Evolutionary conservation across 2,113 vertebrate species (phyloP), one percentile per base, ranked within the genome.

Genomic region (Isichthys henryi): DNA sequence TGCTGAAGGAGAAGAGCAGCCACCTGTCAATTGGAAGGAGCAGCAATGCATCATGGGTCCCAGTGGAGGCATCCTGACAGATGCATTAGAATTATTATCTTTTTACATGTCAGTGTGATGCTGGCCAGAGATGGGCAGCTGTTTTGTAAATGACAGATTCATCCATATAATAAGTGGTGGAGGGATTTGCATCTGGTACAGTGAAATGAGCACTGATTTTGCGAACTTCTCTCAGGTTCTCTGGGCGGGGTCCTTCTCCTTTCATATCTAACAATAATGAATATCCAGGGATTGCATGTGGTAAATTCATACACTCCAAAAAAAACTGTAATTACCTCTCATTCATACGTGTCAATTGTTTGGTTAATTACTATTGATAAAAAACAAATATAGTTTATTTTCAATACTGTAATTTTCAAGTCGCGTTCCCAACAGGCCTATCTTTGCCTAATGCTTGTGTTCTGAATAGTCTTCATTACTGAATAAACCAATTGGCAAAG

Each of bases 231-330:
- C 92, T 90, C 92, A 31, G 93, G 92, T 93, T 91, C 62, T 3
- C 95, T 95, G 95, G 94, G 95, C 94, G 93, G 92, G 91, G 91
- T 93, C 92, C 95, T 95, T 95, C 94, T 93, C 94, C 93, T 91
- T 92, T 93, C 94, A 94, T 93, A 94, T 94, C 91, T 52, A 90
- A 94, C 93, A 94, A 92, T 94, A 91, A 92, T 92, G 91, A 88
- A 49, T 89, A 89, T 86, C 84, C 17, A 58, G 85, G 70, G 86
- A 77, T 23, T 31, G 88, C 84, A 92, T 91, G 92, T 88, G 91
- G 91, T 92, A 91, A 94, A 93, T 89, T 88, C 91, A 91, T 91
- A 93, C 93, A 93, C 93, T 92, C 90, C 77, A 83, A 84, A n/a
- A 53, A 82, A 48, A 84, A 23, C 80, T 35, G 35, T 46, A 84